These are phyloP conservation scores for Teinopalpus imperialis DNA, from an alignment of 2,888 invertebrate species.

Conservation along the genomic window DNA sequence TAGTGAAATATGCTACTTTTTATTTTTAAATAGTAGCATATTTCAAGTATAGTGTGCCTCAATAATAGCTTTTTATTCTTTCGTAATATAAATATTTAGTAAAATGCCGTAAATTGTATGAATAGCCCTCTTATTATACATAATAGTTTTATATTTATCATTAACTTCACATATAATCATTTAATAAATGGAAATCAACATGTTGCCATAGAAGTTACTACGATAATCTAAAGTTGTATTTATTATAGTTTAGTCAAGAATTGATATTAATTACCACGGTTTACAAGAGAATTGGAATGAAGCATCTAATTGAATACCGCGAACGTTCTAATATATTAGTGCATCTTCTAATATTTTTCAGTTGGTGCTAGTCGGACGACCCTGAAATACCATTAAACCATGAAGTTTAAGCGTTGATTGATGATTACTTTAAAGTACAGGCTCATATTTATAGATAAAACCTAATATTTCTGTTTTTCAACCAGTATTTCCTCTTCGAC, in stretches of 20 bases:
- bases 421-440: neutral
- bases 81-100: no score
- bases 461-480: no score
- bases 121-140: no score
- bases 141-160: no score
- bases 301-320: constrained; percentile 15
- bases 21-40: no score
- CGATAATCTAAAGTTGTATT: constrained; percentile 13
- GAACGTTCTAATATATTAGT: constrained; percentile 11
- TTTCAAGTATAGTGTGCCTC: no score
- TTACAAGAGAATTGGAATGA: constrained; percentile 19
- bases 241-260: constrained; percentile 2
- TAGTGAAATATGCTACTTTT: constrained; percentile 33
- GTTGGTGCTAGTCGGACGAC: constrained; percentile 3
- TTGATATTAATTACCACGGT: neutral
- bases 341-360: constrained; percentile 8
- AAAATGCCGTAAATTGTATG: no score
- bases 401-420: constrained; percentile 2
- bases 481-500: no score
- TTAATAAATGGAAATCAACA: no score
- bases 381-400: constrained; percentile 15
- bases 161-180: no score
- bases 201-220: constrained; percentile 35
- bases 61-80: no score
- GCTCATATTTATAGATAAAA: constrained; percentile 6